Conservation (phyloP, 2,888 invertebrate genomes). For the Hecatera dysodea region DNA sequence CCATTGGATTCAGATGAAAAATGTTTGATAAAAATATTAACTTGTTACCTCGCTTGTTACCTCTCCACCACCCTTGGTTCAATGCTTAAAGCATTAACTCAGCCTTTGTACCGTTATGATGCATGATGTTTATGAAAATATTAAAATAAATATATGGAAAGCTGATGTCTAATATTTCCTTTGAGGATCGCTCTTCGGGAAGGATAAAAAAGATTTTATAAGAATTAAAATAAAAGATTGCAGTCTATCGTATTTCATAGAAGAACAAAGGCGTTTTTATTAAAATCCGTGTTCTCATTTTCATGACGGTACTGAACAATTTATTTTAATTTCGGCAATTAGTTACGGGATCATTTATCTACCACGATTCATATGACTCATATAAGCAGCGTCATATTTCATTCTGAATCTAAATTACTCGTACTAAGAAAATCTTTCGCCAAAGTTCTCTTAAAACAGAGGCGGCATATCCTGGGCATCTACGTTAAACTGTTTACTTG, state of each 20-base stretch:
- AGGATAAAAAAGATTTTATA: slow-evolving; percentile 9
- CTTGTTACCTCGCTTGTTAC: too few relatives aligned
- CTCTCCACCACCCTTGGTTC: too few relatives aligned
- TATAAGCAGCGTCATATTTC: slow-evolving; percentile 38
- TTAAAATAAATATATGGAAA: too few relatives aligned
- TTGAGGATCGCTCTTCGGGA: neutral
- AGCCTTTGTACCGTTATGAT: too few relatives aligned
- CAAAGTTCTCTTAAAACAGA: neutral
- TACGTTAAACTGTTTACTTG: slow-evolving; percentile 15
- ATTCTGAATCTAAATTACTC: slow-evolving; percentile 12
- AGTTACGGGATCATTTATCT: slow-evolving; percentile 46
- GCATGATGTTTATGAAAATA: too few relatives aligned
- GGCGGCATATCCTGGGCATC: neutral
- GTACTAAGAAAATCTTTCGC: slow-evolving; percentile 5
- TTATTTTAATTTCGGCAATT: slow-evolving; percentile 54
- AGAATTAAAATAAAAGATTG: slow-evolving; percentile 9
- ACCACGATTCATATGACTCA: slow-evolving; percentile 34
- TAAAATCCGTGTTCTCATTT: slow-evolving; percentile 31
- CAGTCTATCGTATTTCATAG: slow-evolving; percentile 8
- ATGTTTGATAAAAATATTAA: too few relatives aligned
- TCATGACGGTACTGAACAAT: slow-evolving; percentile 38
- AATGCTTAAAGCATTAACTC: too few relatives aligned
- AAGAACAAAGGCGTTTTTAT: slow-evolving; percentile 34
- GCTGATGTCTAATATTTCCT: neutral
- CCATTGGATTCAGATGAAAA: too few relatives aligned